Evolutionary conservation across 2,888 invertebrate species (phyloP), one percentile per base, ranked within the genome.

Genomic region (Chaetogeoica ovagalla): DNA sequence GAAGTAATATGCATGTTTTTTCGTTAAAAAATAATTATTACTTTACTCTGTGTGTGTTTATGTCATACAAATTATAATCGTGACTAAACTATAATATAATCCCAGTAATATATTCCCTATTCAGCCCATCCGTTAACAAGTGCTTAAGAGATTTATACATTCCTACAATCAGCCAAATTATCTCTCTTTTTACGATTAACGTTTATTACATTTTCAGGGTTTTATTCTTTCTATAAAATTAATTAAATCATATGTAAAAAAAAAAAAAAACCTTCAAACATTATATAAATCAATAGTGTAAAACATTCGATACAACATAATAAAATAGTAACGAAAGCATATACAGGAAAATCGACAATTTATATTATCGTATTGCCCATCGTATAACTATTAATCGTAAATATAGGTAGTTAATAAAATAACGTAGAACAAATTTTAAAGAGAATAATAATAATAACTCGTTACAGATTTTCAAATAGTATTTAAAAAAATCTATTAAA

Each of bases 281-380:
- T 72, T 23, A 11, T 60, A 43, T 71, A 60, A 70, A 57, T 57
- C 37, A 59, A 71, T 30, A 19, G 48, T 19, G 15, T 62, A 7
- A 52, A 43, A 62, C 19, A 60, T 43, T 60, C 48, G 30, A 68
- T 52, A 52, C 17, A 5, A 9, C 4, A 48, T 8, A 19, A 9
- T 9, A 62, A 73, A n/a, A 30, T 48, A 17, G 11, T 71, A 43
- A 21, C 7, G 21, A 8, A 43, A 43, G 19, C 13, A 48, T 11
- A 13, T 48, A 23, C 2, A 43, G 11, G 43, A 23, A 72, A 60
- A 21, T 60, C 21, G 9, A 19, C 23, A 23, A 9, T 23, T 11
- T 8, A 17, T 55, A 39, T 57, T n/a, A n/a, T n/a, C n/a, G n/a
- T n/a, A n/a, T n/a, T n/a, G n/a, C n/a, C n/a, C n/a, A 43, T 9